phyloP scores from a whole-genome alignment of 2,113 vertebrate species.

The Lasiurus borealis region DNA sequence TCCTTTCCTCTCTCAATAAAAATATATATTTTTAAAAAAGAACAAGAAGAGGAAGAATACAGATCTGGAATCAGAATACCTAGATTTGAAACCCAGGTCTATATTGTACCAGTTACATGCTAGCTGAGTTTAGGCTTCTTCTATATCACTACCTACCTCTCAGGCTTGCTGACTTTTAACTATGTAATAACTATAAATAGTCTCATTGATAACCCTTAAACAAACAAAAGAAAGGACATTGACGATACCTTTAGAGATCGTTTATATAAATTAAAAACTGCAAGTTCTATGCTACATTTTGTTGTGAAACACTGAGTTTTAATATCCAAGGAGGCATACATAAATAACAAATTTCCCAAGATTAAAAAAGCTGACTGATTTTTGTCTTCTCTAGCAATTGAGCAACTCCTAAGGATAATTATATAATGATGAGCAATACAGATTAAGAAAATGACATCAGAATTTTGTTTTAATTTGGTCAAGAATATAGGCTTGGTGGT shows the following conservation, averaged over 20 bases:
- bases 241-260: background rate
- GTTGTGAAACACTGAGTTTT: background rate
- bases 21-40: too few relatives aligned
- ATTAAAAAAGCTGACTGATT: background rate
- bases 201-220: background rate
- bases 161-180: background rate
- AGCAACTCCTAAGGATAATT: background rate
- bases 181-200: background rate
- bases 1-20: too few relatives aligned
- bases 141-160: background rate
- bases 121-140: background rate
- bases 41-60: background rate
- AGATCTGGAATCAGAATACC: background rate
- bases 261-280: background rate
- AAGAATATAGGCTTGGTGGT: background rate
- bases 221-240: conserved; percentile 27
- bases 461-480: background rate
- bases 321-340: background rate
- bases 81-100: background rate
- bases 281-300: background rate
- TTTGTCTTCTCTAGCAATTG: conserved; percentile 13
- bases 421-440: background rate
- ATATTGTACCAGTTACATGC: background rate
- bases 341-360: background rate
- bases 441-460: background rate